Evolutionary conservation across 2,797 vertebrate genomes (phyloP), one percentile per base, ranked within the genome.

Genomic region (Periophthalmus magnuspinnatus): DNA sequence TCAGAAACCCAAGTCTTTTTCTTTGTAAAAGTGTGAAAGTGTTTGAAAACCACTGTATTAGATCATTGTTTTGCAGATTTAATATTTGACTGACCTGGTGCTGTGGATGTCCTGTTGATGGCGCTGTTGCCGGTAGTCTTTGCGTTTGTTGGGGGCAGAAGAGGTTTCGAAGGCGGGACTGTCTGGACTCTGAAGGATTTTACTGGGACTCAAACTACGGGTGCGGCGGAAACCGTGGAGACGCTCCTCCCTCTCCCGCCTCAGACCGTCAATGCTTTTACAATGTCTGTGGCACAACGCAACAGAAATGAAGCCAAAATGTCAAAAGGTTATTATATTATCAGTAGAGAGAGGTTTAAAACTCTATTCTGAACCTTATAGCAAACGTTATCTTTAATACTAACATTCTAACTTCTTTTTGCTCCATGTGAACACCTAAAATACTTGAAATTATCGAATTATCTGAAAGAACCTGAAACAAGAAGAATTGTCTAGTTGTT

Each of bases 131-230:
- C 95, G 88, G 77, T 94, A 91, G 7, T 95, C 93, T 76, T 90
- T 91, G 17, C 81, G 93, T 41, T 82, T 89, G 81, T 92, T 94
- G 65, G 94, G 93, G 21, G 86, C 76, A 52, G 94, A 93, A 0
- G 81, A 70, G 24, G 84, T 82, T 65, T 79, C 85, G 57, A 88
- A 70, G 21, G 79, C 77, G 8, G 77, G 67, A 14, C 59, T 21
- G 1, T 87, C 80, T 22, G 80, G 78, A 41, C 28, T 60, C 33
- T 68, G 50, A 22, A n/a, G 38, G n/a, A 93, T 94, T 80, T 96
- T 96, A 76, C 94, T 88, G 47, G 95, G 95, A 85, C 96, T 97
- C 61, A 98, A 87, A 76, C 96, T 98, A 33, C 93, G 93, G 58
- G 94, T 90, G 75, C 95, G 88, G 19, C 90, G 86, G 70, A 83